A percentile compares a stretch with the other conserved stretches of the same genome.
phyloP scores from a whole-genome alignment of 2,888 invertebrate genomes.

The Patella pellucida region DNA sequence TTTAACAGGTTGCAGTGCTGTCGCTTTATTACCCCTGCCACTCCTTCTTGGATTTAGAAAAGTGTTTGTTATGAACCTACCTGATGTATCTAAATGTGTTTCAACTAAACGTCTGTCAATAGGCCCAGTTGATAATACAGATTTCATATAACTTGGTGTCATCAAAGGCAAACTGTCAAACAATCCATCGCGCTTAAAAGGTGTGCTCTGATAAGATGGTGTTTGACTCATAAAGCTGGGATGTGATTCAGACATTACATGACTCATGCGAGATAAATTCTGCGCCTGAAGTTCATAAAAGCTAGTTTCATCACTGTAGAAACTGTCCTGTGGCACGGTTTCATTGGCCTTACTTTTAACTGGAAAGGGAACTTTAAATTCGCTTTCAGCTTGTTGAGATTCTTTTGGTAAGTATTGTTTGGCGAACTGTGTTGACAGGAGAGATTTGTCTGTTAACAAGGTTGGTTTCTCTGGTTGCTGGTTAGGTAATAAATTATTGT shows the following conservation, averaged over 20 bases:
- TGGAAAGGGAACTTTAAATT: not conserved
- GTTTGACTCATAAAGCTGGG: conserved; percentile 18
- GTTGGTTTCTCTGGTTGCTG: conserved; percentile 36
- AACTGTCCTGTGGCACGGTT: conserved; percentile 15
- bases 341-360: not conserved
- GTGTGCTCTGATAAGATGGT: conserved; percentile 19
- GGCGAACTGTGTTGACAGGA: conserved; percentile 51
- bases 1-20: no score
- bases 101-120: conserved; percentile 2
- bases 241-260: not conserved
- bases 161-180: conserved; percentile 3
- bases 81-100: no score
- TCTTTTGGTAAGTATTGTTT: conserved; percentile 45
- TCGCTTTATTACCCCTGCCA: no score
- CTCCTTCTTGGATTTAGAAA: no score
- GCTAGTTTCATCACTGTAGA: conserved; percentile 6
- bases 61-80: no score
- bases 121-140: conserved; percentile 26
- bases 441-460: conserved; percentile 44
- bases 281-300: conserved; percentile 20
- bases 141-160: conserved; percentile 25
- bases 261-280: conserved; percentile 18
- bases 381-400: conserved; percentile 18
- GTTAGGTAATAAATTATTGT: conserved; percentile 35
- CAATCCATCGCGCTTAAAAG: conserved; percentile 5